Evolutionary conservation across 2,888 invertebrate genomes (phyloP).

Genomic region (Xestoiulus laeticollis): DNA sequence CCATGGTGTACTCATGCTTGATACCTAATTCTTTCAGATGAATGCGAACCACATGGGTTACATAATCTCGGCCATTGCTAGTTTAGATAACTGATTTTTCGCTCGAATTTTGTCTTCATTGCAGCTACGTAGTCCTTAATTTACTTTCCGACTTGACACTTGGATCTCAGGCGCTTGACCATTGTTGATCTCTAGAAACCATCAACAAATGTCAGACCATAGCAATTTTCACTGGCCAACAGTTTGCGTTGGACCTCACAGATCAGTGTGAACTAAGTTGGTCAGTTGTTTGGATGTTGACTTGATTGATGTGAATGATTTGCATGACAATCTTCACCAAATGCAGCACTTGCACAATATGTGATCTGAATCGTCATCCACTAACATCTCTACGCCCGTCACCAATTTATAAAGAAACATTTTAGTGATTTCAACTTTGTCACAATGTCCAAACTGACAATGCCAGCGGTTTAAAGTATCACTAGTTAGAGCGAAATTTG

Average conservation of each 20-base stretch:
- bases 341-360: neutral
- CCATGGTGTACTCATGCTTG: neutral
- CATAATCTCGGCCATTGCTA: neutral
- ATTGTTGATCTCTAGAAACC: neutral
- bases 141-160: neutral
- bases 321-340: neutral
- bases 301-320: neutral
- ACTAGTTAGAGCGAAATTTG: neutral
- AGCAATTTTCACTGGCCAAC: neutral
- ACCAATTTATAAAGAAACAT: conserved; percentile 27
- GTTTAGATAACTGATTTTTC: neutral
- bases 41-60: neutral
- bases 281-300: neutral
- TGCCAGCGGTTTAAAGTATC: neutral
- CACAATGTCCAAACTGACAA: neutral
- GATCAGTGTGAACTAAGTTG: neutral
- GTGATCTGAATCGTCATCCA: neutral
- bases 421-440: neutral
- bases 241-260: neutral
- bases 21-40: neutral
- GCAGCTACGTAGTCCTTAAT: neutral
- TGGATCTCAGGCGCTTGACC: neutral
- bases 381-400: neutral
- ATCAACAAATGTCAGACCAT: neutral
- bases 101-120: neutral